Evolutionary conservation across 2,888 invertebrate species (phyloP).

Genomic region (Atethmia centrago): DNA sequence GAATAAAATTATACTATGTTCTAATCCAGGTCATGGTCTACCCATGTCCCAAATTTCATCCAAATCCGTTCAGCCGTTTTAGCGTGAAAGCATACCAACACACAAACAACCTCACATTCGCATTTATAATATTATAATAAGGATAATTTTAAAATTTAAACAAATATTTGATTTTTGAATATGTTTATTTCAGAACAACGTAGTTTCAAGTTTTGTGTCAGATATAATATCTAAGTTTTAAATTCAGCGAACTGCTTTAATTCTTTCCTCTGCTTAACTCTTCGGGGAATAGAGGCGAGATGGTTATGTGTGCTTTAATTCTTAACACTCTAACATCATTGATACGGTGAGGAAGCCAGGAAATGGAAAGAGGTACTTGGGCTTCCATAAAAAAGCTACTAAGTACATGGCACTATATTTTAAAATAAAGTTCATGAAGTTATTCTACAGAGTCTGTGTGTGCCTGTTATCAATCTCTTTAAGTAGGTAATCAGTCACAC

Average conservation of each 20-base stretch:
- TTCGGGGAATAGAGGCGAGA: no score
- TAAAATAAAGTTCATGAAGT: background rate
- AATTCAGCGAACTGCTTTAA: background rate
- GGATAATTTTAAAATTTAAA: constrained; percentile 21
- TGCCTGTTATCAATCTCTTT: constrained; percentile 4
- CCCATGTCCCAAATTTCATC: no score
- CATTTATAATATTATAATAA: no score
- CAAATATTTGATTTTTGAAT: background rate
- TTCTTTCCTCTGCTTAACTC: no score
- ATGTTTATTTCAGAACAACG: background rate
- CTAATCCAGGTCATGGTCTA: no score
- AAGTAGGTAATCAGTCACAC: constrained; percentile 46
- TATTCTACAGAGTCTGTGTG: background rate
- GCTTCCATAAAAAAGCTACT: background rate
- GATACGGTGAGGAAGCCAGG: background rate
- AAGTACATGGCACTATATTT: no score
- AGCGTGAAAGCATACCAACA: no score
- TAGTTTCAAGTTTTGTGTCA: background rate
- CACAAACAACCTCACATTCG: no score
- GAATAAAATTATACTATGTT: no score
- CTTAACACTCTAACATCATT: background rate
- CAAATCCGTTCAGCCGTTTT: no score
- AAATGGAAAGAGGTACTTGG: background rate
- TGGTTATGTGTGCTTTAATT: background rate
- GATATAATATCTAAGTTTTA: background rate